Evolutionary conservation across 2,113 vertebrate genomes (phyloP), one percentile per base, ranked within the genome.

Genomic region (Brachyistius frenatus): DNA sequence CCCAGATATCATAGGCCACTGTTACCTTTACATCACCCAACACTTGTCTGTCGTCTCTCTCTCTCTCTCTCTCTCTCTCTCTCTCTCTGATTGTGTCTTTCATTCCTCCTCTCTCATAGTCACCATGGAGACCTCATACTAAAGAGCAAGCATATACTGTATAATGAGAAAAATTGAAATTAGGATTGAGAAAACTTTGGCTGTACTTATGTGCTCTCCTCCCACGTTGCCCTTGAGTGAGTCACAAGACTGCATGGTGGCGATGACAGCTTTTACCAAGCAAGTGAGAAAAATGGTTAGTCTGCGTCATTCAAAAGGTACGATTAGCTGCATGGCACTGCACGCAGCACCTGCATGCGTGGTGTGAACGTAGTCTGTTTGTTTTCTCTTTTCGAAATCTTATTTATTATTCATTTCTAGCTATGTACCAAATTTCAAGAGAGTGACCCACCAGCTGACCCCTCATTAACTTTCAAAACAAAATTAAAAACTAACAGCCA

Each of bases 171-270:
- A 84, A 78, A 76, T 65, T 66, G 46, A 80, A 87, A 78, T 78
- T 68, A 75, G 83, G 77, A 85, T 69, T 65, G 68, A 73, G 72
- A 53, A 88, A 93, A 91, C 85, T 91, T 90, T 85, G 78, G 76
- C 81, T 64, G 71, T 78, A 81, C 78, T 85, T 81, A 1, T 61
- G 65, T 57, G 76, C 72, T 87, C 65, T 76, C 80, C 87, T 88
- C 92, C 91, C 86, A 91, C 92, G 47, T 64, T 41, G 62, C 65
- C 60, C 62, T 32, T 36, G 77, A 78, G 67, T 93, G 87, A 93
- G 74, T 93, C 91, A 92, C 71, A 41, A 73, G 73, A 54, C 78
- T 31, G 66, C 66, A 54, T 70, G 81, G 87, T 72, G 73, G 84
- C 86, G 81, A 87, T 23, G 72, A 88, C 71, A 78, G 84, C 78